Evolutionary conservation across 2,797 vertebrate species (phyloP).

Genomic region (Lerista edwardsae): DNA sequence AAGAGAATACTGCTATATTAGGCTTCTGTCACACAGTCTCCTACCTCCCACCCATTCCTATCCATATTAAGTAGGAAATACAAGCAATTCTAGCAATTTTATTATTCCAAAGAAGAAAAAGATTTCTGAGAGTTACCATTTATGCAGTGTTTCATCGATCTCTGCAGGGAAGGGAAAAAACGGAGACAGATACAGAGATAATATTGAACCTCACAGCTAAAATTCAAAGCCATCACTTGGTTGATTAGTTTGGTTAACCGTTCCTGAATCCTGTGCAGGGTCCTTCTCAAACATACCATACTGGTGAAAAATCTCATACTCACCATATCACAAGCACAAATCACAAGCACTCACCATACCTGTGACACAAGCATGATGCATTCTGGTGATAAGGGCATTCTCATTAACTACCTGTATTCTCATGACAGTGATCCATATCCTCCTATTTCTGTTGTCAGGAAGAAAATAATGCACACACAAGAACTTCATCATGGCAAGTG

Average conservation of each 20-base stretch:
- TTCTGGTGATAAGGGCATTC: background rate
- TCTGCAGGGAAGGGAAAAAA: background rate
- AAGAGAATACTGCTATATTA: slow-evolving; percentile 78
- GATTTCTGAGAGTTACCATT: background rate
- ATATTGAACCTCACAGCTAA: background rate
- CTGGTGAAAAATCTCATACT: background rate
- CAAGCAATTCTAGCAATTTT: slow-evolving; percentile 68
- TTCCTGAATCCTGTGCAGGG: background rate
- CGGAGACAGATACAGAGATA: background rate
- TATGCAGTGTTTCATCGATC: background rate
- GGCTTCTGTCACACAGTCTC: slow-evolving; percentile 69
- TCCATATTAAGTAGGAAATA: slow-evolving; percentile 72
- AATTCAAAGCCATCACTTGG: background rate
- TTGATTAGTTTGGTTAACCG: background rate
- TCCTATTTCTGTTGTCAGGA: too few species aligned
- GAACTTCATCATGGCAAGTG: background rate
- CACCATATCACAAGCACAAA: too few species aligned
- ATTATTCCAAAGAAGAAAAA: slow-evolving; percentile 62
- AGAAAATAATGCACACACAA: too few species aligned
- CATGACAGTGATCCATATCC: background rate
- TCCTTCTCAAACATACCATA: background rate
- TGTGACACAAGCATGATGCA: background rate
- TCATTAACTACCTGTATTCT: too few species aligned
- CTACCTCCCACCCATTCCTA: slow-evolving; percentile 60
- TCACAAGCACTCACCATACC: too few species aligned